Percentiles rank a stretch among this genome's conserved stretches.
These are phyloP conservation scores for Paramisgurnus dabryanus DNA, from an alignment of 2,113 vertebrate species.

Conservation along the genomic window DNA sequence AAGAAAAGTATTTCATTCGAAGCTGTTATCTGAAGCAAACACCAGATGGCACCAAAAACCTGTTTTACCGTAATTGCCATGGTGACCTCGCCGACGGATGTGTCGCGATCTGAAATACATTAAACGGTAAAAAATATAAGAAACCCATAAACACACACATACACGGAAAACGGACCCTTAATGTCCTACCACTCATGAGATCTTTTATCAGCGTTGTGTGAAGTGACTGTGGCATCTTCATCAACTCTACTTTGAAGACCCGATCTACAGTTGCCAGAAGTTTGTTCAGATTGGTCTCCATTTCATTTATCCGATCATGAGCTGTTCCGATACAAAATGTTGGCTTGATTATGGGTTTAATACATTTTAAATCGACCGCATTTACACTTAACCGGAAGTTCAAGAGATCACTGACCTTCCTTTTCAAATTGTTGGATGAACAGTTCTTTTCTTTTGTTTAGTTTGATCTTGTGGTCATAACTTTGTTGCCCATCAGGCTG, in stretches of 20 bases:
- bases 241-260: slow-evolving; percentile 69
- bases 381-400: no score
- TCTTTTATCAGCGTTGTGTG: slow-evolving; percentile 62
- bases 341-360: no score
- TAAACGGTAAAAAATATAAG: background rate
- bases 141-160: no score
- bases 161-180: no score
- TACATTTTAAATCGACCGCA: no score
- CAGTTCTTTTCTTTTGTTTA: slow-evolving; percentile 64
- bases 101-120: slow-evolving; percentile 41
- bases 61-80: slow-evolving; percentile 68
- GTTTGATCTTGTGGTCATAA: slow-evolving; percentile 53
- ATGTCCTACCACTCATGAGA: slow-evolving; percentile 59
- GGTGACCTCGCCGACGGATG: slow-evolving; percentile 65
- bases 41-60: background rate
- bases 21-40: background rate
- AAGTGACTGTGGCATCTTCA: slow-evolving; percentile 71
- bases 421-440: slow-evolving; percentile 83
- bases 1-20: background rate
- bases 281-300: slow-evolving; percentile 65
- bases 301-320: slow-evolving; percentile 65
- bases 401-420: slow-evolving; percentile 68
- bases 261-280: slow-evolving; percentile 64
- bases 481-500: background rate
- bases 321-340: slow-evolving; percentile 50